phyloP scores from a whole-genome alignment of 2,888 invertebrate genomes.

The Macaria liturata region DNA sequence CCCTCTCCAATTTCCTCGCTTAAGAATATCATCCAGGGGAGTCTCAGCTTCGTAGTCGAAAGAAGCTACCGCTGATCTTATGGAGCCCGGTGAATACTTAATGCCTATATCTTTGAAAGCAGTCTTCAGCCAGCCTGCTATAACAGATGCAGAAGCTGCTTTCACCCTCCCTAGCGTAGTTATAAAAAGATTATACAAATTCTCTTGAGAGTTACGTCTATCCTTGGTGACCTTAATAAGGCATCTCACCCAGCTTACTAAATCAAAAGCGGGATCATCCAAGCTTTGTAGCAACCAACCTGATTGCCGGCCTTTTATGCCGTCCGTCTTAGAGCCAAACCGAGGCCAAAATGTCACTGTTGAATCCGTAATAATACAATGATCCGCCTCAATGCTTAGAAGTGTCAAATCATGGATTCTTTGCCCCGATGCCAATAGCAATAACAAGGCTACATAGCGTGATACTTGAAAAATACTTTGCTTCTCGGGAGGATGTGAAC shows the following conservation, averaged over 20 bases:
- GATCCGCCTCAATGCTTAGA: not conserved
- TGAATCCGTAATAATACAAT: not conserved
- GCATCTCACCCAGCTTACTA: not conserved
- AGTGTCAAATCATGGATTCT: constrained; percentile 11
- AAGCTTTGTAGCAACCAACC: constrained; percentile 5
- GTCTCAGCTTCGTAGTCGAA: not conserved
- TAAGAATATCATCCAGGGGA: constrained; percentile 13
- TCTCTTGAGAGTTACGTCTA: not conserved
- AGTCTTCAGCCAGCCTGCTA: constrained; percentile 2
- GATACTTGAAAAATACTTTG: constrained; percentile 6
- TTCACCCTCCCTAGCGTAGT: constrained; percentile 1
- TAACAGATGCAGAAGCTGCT: not conserved
- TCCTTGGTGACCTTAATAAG: not conserved
- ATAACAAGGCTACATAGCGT: constrained; percentile 3
- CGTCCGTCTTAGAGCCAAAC: constrained; percentile 13
- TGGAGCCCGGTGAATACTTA: not conserved
- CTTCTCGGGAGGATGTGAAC: not conserved
- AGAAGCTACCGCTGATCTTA: constrained; percentile 2
- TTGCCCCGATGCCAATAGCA: constrained; percentile 6
- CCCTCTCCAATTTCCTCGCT: constrained; percentile 18
- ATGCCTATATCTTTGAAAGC: not conserved
- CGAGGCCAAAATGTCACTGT: constrained; percentile 8
- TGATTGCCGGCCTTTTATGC: constrained; percentile 1
- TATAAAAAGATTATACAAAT: constrained; percentile 1
- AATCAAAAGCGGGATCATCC: not conserved